A percentile compares a stretch with the other conserved stretches of the same genome.
These are phyloP conservation scores for Eunapius fragilis DNA, from an alignment of 37 sponge, comb jelly and placozoan species.

Conservation along the genomic window DNA sequence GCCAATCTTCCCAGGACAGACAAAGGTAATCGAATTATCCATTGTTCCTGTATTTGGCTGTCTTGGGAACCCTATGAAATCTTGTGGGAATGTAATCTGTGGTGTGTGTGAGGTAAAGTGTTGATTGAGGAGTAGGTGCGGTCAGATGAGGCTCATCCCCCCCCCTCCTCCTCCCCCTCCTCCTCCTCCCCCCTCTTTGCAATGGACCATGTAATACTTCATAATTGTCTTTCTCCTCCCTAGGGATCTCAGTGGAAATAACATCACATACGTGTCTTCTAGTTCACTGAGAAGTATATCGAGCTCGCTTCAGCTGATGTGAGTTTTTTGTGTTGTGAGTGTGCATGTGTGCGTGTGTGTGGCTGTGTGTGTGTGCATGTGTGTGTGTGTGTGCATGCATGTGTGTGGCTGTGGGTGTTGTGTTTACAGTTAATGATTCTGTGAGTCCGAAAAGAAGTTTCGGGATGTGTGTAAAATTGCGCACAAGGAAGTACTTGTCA, in stretches of 20 bases:
- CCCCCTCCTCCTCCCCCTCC: too few species aligned
- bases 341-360: neutral
- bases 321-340: neutral
- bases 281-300: neutral
- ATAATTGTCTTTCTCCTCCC: neutral
- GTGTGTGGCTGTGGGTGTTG: neutral
- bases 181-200: too few species aligned
- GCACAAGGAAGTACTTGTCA: too few species aligned
- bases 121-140: neutral
- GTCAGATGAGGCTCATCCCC: too few species aligned
- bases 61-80: neutral
- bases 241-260: neutral
- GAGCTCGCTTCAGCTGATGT: neutral
- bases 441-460: neutral
- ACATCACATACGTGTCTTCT: neutral
- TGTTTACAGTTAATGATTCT: neutral
- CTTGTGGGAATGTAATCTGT: neutral
- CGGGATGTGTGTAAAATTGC: neutral
- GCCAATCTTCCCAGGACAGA: neutral
- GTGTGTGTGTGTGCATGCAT: neutral
- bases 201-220: neutral
- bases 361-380: neutral
- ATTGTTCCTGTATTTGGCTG: neutral
- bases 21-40: neutral
- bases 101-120: neutral